Conservation (phyloP, 2,113 vertebrate species). For the Sphaerodactylus townsendi region DNA sequence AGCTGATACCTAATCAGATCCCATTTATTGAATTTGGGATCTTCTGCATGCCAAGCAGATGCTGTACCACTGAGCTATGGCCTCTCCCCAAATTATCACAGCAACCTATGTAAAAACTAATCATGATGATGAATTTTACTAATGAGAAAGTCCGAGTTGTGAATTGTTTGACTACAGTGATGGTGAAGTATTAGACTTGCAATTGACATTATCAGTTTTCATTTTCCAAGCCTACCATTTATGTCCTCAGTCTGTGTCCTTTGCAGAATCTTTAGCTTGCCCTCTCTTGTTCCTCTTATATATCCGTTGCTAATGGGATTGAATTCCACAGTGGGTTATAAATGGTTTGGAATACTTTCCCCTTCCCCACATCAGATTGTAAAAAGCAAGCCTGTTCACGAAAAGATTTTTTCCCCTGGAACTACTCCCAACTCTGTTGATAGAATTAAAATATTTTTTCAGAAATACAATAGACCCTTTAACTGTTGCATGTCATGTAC, state of each 20-base stretch:
- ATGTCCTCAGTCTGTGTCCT: rapidly evolving
- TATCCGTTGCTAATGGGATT: constrained; percentile 39
- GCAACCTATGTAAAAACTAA: rapidly evolving
- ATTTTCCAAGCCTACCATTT: not conserved
- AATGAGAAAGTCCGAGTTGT: constrained; percentile 5
- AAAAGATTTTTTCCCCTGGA: constrained; percentile 30
- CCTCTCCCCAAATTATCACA: not conserved
- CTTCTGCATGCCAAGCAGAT: too few relatives aligned
- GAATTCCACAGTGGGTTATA: constrained; percentile 11
- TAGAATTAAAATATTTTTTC: constrained; percentile 35
- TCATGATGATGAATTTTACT: constrained; percentile 16
- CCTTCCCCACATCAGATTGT: constrained; percentile 15
- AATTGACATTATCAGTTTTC: not conserved
- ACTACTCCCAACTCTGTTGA: constrained; percentile 4
- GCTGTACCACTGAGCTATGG: too few relatives aligned
- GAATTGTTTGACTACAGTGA: constrained; percentile 8
- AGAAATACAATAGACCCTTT: constrained; percentile 15
- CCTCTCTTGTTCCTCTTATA: constrained; percentile 8
- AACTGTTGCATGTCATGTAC: constrained; percentile 22
- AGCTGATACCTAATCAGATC: too few relatives aligned
- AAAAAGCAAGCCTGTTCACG: constrained; percentile 23
- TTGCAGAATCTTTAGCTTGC: constrained; percentile 2
- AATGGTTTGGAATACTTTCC: constrained; percentile 27
- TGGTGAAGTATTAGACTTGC: not conserved
- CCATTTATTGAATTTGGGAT: too few relatives aligned